These are phyloP conservation scores for Drosophila kohkoa DNA, from an alignment of 1,140 invertebrate genomes.

Conservation along the genomic window DNA sequence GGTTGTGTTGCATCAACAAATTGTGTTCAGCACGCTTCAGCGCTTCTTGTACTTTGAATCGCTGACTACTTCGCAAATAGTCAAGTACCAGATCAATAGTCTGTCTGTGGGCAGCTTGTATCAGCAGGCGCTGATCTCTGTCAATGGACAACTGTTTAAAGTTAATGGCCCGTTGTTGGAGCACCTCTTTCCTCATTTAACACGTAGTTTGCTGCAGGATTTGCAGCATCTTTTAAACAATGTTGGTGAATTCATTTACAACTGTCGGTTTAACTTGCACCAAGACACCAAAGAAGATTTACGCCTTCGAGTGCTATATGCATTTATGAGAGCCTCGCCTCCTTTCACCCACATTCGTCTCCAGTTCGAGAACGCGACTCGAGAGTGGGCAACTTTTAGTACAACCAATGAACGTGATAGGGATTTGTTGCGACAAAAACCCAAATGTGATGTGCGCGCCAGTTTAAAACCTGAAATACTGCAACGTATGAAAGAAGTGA, in stretches of 20 bases:
- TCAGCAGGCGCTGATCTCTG: conserved; percentile 43
- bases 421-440: neutral
- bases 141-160: conserved; percentile 32
- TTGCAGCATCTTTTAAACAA: conserved; percentile 35
- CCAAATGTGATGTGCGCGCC: conserved; percentile 21
- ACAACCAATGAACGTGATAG: neutral
- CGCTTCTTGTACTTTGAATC: conserved; percentile 34
- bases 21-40: conserved; percentile 44
- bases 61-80: conserved; percentile 42
- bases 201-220: conserved; percentile 31
- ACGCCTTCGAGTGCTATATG: conserved; percentile 40
- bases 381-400: conserved; percentile 48
- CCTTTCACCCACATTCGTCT: conserved; percentile 39
- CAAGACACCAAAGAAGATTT: conserved; percentile 35
- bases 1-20: neutral
- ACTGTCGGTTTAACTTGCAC: neutral
- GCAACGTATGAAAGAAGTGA: conserved; percentile 39
- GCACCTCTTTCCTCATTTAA: conserved; percentile 36
- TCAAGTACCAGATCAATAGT: conserved; percentile 41
- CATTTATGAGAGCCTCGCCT: conserved; percentile 37
- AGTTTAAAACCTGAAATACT: conserved; percentile 44
- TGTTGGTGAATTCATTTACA: conserved; percentile 46
- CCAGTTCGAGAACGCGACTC: conserved; percentile 31
- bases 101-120: conserved; percentile 29
- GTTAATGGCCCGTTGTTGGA: conserved; percentile 46